Conservation (phyloP, 2,888 invertebrate genomes). For the Rhabditoides inermis region DNA sequence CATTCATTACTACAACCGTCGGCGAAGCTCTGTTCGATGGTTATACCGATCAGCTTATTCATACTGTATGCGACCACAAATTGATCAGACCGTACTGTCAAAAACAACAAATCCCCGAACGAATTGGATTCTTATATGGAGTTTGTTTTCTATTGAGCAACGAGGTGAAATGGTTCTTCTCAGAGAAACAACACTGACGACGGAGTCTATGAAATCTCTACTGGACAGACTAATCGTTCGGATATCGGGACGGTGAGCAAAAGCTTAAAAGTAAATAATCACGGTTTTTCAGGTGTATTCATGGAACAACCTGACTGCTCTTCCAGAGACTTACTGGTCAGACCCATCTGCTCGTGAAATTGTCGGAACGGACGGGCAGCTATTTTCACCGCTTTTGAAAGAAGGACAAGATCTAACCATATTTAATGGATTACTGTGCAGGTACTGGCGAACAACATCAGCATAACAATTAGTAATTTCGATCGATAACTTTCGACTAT, state of each 20-base stretch:
- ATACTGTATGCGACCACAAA: conserved; percentile 23
- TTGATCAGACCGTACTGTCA: conserved; percentile 32
- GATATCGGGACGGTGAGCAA: conserved; percentile 34
- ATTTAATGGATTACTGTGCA: conserved; percentile 38
- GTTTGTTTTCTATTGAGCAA: conserved; percentile 21
- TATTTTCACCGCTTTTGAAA: conserved; percentile 38
- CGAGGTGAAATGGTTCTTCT: conserved; percentile 21
- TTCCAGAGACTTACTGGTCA: conserved; percentile 34
- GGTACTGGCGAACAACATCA: conserved; percentile 16
- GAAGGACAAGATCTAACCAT: conserved; percentile 18
- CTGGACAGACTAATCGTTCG: conserved; percentile 27
- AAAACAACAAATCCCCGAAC: conserved; percentile 26
- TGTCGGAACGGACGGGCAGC: conserved; percentile 45
- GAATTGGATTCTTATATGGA: conserved; percentile 46
- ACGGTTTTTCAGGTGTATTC: conserved; percentile 22
- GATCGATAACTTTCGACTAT: conserved; percentile 6
- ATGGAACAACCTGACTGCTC: conserved; percentile 38
- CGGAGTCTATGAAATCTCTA: conserved; percentile 40
- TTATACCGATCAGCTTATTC: conserved; percentile 39
- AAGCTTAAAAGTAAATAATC: not conserved
- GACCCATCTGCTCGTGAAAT: conserved; percentile 37
- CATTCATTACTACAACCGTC: conserved; percentile 29
- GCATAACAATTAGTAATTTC: no score
- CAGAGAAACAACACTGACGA: conserved; percentile 46
- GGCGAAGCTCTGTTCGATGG: conserved; percentile 46